Percentiles rank a stretch among this genome's conserved stretches.
These are phyloP conservation scores for Onychomys torridus DNA, from an alignment of 2,797 vertebrate species.

Conservation along the genomic window DNA sequence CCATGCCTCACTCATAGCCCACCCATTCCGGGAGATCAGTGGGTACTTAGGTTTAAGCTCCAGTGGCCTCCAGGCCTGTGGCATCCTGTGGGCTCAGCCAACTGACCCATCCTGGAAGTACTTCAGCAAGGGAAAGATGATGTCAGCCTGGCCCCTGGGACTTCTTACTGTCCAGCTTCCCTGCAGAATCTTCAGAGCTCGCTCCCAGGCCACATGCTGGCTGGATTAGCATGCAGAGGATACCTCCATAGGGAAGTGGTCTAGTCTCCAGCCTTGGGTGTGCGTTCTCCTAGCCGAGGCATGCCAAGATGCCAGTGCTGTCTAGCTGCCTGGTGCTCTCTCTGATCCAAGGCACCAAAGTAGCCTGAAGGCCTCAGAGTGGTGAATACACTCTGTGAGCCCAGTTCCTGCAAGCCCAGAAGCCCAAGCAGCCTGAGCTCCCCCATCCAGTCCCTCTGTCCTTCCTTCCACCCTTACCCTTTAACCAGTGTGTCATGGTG, in stretches of 20 bases:
- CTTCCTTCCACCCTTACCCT: no score
- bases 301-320: accelerated
- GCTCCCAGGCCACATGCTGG: accelerated
- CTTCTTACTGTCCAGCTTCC: accelerated
- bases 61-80: background rate
- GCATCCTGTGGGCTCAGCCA: no score
- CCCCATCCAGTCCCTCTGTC: background rate
- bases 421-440: background rate
- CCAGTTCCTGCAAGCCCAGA: no score
- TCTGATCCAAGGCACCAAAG: background rate
- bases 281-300: background rate
- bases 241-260: accelerated
- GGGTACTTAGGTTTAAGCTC: background rate
- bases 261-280: accelerated
- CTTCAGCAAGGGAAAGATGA: no score
- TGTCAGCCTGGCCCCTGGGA: background rate
- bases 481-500: accelerated
- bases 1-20: accelerated
- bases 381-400: accelerated
- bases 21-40: accelerated
- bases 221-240: accelerated
- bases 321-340: accelerated
- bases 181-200: accelerated
- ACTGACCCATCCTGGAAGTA: no score
- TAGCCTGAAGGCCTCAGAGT: accelerated